phyloP scores from a whole-genome alignment of 2,888 invertebrate species.

The Elgonia sp. region DNA sequence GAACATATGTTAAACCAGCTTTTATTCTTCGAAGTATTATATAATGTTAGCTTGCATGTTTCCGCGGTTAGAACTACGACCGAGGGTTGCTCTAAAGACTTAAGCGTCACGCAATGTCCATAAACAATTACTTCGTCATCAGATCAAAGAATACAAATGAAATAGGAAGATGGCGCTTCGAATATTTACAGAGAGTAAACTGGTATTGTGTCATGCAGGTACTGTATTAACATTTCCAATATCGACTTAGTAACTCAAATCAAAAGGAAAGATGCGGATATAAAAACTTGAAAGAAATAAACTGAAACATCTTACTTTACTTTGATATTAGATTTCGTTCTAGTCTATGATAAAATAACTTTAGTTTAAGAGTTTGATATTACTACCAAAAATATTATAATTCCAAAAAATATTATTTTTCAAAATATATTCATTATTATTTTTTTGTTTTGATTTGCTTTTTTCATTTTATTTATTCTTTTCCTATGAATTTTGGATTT shows the following conservation, averaged over 20 bases:
- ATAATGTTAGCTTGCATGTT: slow-evolving; percentile 73
- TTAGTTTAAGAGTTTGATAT: too few relatives aligned
- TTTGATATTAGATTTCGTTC: too few relatives aligned
- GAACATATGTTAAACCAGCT: slow-evolving; percentile 70
- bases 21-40: slow-evolving; percentile 72
- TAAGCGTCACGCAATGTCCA: slow-evolving; percentile 79
- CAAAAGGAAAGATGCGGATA: background rate
- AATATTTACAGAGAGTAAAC: slow-evolving; percentile 56
- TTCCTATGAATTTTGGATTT: too few relatives aligned
- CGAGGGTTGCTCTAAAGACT: slow-evolving; percentile 67
- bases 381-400: too few relatives aligned
- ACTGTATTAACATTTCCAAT: background rate
- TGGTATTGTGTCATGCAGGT: slow-evolving; percentile 16
- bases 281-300: background rate
- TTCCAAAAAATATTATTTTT: too few relatives aligned
- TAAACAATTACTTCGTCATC: slow-evolving; percentile 81
- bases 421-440: too few relatives aligned
- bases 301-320: too few relatives aligned
- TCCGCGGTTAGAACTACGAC: slow-evolving; percentile 63
- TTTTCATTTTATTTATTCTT: too few relatives aligned
- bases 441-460: too few relatives aligned
- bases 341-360: too few relatives aligned
- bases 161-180: slow-evolving; percentile 56
- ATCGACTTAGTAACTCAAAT: slow-evolving; percentile 1
- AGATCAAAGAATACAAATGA: slow-evolving; percentile 64